These are phyloP conservation scores for Blastomussa wellsi DNA, from an alignment of 92 coral and sea anemone genomes.

Conservation along the genomic window DNA sequence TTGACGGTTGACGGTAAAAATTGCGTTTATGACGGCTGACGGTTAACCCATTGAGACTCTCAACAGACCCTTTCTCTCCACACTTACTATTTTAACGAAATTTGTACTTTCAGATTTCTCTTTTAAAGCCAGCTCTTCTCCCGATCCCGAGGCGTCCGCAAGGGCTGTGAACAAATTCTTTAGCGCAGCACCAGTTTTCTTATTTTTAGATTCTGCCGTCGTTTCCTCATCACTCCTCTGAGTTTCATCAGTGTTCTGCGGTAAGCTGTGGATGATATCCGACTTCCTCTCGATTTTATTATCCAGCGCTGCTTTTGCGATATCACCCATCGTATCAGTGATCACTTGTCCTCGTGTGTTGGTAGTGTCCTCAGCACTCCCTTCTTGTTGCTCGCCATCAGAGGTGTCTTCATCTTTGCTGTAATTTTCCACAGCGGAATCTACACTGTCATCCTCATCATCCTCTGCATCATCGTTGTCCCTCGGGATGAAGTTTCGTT, in stretches of 20 bases:
- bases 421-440: constrained; percentile 57
- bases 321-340: constrained; percentile 71
- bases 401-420: constrained; percentile 41
- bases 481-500: constrained; percentile 55
- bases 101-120: constrained; percentile 7
- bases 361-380: constrained; percentile 20
- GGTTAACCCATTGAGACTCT: too few relatives aligned
- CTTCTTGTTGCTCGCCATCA: constrained; percentile 47
- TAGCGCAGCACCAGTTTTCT: constrained; percentile 52
- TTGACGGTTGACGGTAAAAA: too few relatives aligned
- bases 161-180: constrained; percentile 79
- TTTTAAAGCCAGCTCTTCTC: constrained; percentile 15
- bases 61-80: too few relatives aligned
- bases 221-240: constrained; percentile 26
- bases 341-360: constrained; percentile 59
- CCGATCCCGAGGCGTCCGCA: constrained; percentile 53
- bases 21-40: too few relatives aligned
- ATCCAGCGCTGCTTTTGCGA: constrained; percentile 73
- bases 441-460: constrained; percentile 47
- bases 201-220: neutral
- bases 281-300: constrained; percentile 69
- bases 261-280: constrained; percentile 76
- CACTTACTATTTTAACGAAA: constrained; percentile 17
- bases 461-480: constrained; percentile 41
- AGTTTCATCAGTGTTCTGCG: constrained; percentile 44